phyloP scores from a whole-genome alignment of 1,140 invertebrate species.

The Sycobia sp. region DNA sequence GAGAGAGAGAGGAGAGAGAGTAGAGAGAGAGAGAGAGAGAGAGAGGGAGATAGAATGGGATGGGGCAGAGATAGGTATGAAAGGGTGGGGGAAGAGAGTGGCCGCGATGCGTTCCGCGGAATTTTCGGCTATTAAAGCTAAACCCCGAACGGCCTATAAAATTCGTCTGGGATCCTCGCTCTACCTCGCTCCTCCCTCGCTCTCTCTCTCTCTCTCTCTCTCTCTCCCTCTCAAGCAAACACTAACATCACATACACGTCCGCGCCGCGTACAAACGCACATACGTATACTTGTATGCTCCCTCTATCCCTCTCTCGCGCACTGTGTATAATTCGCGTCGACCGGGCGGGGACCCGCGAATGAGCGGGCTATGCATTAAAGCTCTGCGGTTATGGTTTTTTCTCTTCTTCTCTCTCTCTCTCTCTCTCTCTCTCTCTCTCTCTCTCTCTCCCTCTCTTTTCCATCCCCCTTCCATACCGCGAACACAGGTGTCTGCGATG shows the following conservation, averaged over 20 bases:
- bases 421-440: background rate
- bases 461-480: background rate
- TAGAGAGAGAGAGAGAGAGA: background rate
- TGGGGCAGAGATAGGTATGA: background rate
- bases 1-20: background rate
- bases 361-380: conserved; percentile 52
- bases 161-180: conserved; percentile 52
- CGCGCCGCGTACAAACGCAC: no score
- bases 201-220: background rate
- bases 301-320: conserved; percentile 7
- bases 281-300: no score
- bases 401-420: background rate
- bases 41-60: background rate
- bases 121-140: conserved; percentile 59
- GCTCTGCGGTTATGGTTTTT: conserved; percentile 49
- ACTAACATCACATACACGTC: no score
- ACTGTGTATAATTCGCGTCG: conserved; percentile 46
- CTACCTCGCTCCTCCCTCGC: background rate
- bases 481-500: background rate
- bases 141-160: conserved; percentile 61
- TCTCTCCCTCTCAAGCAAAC: background rate
- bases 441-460: background rate
- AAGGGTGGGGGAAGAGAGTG: background rate
- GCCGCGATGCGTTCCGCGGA: conserved; percentile 27
- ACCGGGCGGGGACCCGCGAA: conserved; percentile 34